Percentiles rank a stretch among this genome's conserved stretches.
These are phyloP conservation scores for Carettochelys insculpta DNA, from an alignment of 2,113 vertebrate species.

Conservation along the genomic window DNA sequence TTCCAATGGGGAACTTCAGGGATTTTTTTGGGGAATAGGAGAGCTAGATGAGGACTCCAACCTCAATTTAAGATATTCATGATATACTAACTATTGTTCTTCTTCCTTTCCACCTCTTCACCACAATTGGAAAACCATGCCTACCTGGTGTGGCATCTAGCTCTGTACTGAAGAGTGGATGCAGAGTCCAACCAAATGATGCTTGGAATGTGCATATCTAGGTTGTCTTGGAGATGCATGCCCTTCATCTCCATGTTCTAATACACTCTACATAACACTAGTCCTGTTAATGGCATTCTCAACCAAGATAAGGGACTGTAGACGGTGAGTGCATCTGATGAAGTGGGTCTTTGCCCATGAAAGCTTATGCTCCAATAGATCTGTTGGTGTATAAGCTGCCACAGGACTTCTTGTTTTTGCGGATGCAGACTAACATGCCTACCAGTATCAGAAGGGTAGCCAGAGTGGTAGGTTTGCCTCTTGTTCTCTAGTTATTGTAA, in stretches of 20 bases:
- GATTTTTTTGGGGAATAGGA: background rate
- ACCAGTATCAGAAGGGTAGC: too few relatives aligned
- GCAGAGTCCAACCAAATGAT: background rate
- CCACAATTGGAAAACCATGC: background rate
- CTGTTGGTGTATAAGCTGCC: too few relatives aligned
- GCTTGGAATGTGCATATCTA: background rate
- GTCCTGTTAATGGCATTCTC: rapidly evolving
- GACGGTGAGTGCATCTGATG: background rate
- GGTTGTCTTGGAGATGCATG: background rate
- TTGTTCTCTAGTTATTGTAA: background rate
- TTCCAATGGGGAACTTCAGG: background rate
- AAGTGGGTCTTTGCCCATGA: too few relatives aligned
- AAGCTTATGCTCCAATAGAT: too few relatives aligned
- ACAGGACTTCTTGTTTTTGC: too few relatives aligned
- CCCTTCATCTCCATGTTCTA: background rate
- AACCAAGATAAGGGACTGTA: rapidly evolving
- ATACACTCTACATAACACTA: background rate
- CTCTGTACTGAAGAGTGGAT: background rate
- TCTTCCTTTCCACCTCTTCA: background rate
- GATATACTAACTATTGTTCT: background rate
- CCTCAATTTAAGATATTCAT: background rate
- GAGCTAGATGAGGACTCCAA: background rate
- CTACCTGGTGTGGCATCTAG: background rate
- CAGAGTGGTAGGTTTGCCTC: background rate
- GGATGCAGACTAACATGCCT: too few relatives aligned